Evolutionary conservation across 2,888 invertebrate species (phyloP).

Genomic region (Clitarchus hookeri): DNA sequence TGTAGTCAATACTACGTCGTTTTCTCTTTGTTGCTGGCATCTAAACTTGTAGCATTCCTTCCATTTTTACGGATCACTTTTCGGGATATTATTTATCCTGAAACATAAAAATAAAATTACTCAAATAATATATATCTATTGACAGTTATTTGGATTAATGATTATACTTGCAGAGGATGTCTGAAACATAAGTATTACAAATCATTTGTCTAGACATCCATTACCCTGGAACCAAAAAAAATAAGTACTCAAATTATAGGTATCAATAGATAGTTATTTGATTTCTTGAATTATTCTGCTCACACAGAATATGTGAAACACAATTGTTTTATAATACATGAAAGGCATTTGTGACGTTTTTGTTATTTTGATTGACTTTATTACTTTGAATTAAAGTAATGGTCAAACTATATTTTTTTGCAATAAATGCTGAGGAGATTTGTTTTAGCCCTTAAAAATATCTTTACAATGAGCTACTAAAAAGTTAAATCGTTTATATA

Average conservation of each 20-base stretch:
- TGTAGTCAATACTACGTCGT: slow-evolving; percentile 22
- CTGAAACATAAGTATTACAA: not conserved
- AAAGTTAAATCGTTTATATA: slow-evolving; percentile 16
- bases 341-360: not conserved
- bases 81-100: not conserved
- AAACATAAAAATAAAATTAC: not conserved
- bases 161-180: not conserved
- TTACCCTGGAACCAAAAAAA: not conserved
- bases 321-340: not conserved
- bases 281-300: not conserved
- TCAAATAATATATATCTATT: not conserved
- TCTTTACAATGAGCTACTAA: not conserved
- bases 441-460: not conserved
- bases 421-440: slow-evolving; percentile 16
- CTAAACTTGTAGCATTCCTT: slow-evolving; percentile 15
- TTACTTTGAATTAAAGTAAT: not conserved
- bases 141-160: not conserved
- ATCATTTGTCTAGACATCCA: not conserved
- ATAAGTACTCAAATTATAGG: not conserved
- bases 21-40: not conserved
- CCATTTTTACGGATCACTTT: slow-evolving; percentile 5
- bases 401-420: slow-evolving; percentile 5
- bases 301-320: not conserved
- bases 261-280: not conserved
- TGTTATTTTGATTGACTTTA: not conserved